Evolutionary conservation across 1,140 invertebrate species (phyloP).

Genomic region (Maconellicoccus hirsutus): DNA sequence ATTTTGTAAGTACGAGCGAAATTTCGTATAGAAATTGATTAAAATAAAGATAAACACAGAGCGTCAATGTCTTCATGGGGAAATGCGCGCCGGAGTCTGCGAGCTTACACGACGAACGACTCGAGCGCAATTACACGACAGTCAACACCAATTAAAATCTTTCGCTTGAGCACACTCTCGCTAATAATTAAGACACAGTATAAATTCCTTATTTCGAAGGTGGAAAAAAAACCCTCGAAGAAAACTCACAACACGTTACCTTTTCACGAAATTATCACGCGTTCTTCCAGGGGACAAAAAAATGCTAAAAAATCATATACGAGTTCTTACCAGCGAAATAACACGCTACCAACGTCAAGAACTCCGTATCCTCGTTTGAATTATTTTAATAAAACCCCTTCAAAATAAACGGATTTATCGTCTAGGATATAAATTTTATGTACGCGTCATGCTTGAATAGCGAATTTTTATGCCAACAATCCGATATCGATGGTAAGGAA

Average conservation of each 20-base stretch:
- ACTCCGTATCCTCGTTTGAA: not conserved
- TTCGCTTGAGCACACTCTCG: not conserved
- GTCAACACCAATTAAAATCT: slow-evolving; percentile 4
- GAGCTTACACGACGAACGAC: not conserved
- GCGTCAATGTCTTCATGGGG: not conserved
- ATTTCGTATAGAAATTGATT: not conserved
- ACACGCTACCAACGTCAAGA: not conserved
- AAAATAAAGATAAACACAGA: not conserved
- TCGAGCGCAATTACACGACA: not conserved
- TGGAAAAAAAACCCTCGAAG: too few relatives aligned
- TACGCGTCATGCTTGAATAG: not conserved
- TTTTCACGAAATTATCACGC: too few relatives aligned
- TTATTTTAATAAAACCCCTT: slow-evolving; percentile 13
- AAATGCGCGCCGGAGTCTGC: not conserved
- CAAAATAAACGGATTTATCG: slow-evolving; percentile 15
- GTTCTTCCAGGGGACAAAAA: too few relatives aligned
- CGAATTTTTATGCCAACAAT: slow-evolving; percentile 7
- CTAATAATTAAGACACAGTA: slow-evolving; percentile 1
- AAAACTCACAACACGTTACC: too few relatives aligned
- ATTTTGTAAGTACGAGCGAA: not conserved
- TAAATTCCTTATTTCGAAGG: too few relatives aligned
- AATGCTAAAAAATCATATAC: too few relatives aligned
- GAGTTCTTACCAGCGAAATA: too few relatives aligned
- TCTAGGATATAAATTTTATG: slow-evolving; percentile 16
- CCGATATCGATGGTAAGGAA: not conserved